Conservation (phyloP, 2,888 invertebrate genomes). For the Ichneumon xanthorius region DNA sequence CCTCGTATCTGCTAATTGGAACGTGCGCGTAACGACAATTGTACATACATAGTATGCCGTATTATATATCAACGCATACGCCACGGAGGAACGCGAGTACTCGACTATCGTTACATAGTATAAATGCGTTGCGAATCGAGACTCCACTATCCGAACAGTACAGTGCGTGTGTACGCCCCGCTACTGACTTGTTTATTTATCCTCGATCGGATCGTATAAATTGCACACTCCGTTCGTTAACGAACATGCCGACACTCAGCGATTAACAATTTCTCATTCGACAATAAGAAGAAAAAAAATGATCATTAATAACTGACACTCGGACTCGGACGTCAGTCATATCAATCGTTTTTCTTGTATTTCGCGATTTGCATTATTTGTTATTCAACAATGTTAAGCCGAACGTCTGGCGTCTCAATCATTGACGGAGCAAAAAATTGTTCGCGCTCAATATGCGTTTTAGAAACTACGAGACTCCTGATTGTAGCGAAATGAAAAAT, state of each 20-base stretch:
- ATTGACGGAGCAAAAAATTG: not conserved
- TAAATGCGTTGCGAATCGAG: conserved; percentile 3
- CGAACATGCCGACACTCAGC: conserved; percentile 1
- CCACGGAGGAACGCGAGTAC: conserved; percentile 10
- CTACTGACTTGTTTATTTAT: conserved; percentile 1
- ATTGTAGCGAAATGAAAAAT: no score
- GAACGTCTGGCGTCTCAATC: not conserved
- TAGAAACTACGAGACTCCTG: not conserved
- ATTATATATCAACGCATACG: conserved; percentile 49
- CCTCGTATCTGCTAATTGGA: conserved; percentile 63
- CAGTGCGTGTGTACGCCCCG: not conserved
- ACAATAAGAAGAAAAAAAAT: not conserved
- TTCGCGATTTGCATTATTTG: conserved; percentile 9
- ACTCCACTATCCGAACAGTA: not conserved
- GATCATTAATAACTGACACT: not conserved
- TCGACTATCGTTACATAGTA: conserved; percentile 38
- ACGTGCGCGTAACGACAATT: conserved; percentile 58
- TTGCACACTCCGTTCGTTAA: not conserved
- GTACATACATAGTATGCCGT: conserved; percentile 51
- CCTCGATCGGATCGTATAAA: conserved; percentile 1
- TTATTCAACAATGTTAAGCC: not conserved
- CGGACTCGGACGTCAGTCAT: not conserved
- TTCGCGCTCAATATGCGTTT: not conserved
- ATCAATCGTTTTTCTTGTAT: not conserved
- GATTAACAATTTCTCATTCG: not conserved